Percentiles rank a stretch among this genome's conserved stretches.
Conservation (phyloP, 2,113 vertebrate genomes). For the Xyliphius kryptos region DNA sequence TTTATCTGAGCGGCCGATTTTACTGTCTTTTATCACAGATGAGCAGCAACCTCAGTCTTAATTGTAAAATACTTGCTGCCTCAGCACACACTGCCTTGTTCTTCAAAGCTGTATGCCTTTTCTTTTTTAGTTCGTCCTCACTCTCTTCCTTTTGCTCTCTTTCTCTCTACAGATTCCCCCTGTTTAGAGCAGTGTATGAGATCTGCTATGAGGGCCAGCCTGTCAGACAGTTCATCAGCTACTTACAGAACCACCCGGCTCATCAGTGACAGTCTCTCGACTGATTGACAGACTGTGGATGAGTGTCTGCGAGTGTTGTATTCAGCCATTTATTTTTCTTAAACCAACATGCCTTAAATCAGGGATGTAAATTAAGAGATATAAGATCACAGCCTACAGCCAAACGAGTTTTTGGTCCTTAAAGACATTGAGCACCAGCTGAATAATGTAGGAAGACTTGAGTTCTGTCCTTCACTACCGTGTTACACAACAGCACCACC, state of each 20-base stretch:
- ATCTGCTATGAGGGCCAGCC: constrained; percentile 83
- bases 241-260: constrained; percentile 90
- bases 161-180: constrained; percentile 73
- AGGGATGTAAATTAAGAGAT: no score
- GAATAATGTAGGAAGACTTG: no score
- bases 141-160: constrained; percentile 12
- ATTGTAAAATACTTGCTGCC: no score
- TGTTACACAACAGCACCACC: no score
- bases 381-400: no score
- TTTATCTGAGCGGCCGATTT: no score
- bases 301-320: background rate
- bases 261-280: constrained; percentile 66
- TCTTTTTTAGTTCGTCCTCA: background rate
- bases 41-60: no score
- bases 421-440: no score
- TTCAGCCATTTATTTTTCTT: background rate
- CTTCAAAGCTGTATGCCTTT: background rate
- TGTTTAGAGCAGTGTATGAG: constrained; percentile 87
- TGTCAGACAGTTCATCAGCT: constrained; percentile 78
- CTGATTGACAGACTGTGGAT: no score
- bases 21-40: no score
- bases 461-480: no score
- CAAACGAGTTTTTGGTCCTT: no score
- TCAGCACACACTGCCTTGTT: background rate
- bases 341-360: background rate